A percentile compares a stretch with the other conserved stretches of the same genome.
Evolutionary conservation across 1,140 invertebrate species (phyloP).

Genomic region (Tribolium castaneum): DNA sequence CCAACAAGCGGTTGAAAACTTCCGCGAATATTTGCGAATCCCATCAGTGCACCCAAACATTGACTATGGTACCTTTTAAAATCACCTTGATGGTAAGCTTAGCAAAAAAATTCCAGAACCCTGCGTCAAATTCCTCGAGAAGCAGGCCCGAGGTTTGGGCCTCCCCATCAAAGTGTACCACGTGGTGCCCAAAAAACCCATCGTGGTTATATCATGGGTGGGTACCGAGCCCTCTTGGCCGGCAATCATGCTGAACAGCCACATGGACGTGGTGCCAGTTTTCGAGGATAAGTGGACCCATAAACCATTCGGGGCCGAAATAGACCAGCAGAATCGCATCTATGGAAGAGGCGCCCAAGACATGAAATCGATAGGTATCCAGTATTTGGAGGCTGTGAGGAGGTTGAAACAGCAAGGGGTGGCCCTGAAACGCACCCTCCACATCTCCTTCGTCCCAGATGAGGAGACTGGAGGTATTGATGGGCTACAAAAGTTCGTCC

Average conservation of each 20-base stretch:
- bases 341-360: conserved; percentile 85
- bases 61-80: conserved; percentile 77
- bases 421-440: conserved; percentile 75
- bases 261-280: conserved; percentile 95
- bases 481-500: conserved; percentile 87
- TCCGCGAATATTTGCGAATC: conserved; percentile 83
- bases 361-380: conserved; percentile 83
- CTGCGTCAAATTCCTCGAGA: conserved; percentile 77
- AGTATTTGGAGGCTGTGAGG: conserved; percentile 83
- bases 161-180: conserved; percentile 71
- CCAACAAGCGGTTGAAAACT: conserved; percentile 77
- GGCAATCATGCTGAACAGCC: conserved; percentile 86
- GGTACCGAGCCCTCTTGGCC: conserved; percentile 77
- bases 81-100: background rate
- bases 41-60: conserved; percentile 85
- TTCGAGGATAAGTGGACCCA: conserved; percentile 75
- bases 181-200: conserved; percentile 73
- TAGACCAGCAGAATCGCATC: conserved; percentile 80
- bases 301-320: conserved; percentile 79
- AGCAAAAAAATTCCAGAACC: conserved; percentile 67
- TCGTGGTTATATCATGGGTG: conserved; percentile 84
- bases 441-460: conserved; percentile 89
- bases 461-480: conserved; percentile 90
- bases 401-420: conserved; percentile 70
- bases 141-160: conserved; percentile 74